phyloP scores from a whole-genome alignment of 2,888 invertebrate genomes.

The Plagodis pulveraria region DNA sequence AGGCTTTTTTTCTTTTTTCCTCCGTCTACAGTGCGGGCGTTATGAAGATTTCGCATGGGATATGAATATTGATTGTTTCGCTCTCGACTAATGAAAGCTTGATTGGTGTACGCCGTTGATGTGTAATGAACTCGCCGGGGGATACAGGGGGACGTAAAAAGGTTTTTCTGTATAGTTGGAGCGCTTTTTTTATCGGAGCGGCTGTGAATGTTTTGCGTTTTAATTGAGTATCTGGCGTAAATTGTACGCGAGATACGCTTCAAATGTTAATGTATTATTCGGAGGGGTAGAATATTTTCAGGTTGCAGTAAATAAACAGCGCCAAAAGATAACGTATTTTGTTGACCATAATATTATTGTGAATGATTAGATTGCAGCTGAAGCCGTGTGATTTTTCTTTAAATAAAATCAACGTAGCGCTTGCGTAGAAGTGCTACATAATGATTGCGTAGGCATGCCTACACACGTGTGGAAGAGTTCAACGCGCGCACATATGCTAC shows the following conservation, averaged over 20 bases:
- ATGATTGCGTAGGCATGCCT: constrained; percentile 42
- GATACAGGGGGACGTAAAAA: constrained; percentile 57
- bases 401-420: constrained; percentile 8
- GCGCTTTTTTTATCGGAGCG: constrained; percentile 47
- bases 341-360: too few relatives aligned
- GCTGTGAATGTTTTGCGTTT: constrained; percentile 45
- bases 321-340: not conserved
- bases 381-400: not conserved
- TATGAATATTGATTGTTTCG: constrained; percentile 83
- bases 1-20: constrained; percentile 58
- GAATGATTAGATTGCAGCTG: not conserved
- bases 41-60: constrained; percentile 82
- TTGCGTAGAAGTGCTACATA: constrained; percentile 46
- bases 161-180: constrained; percentile 56
- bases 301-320: constrained; percentile 8
- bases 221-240: constrained; percentile 48
- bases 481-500: constrained; percentile 49
- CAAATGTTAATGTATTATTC: constrained; percentile 30
- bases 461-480: constrained; percentile 47
- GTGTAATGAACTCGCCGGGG: constrained; percentile 67
- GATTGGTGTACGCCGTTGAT: constrained; percentile 77
- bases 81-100: constrained; percentile 76
- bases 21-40: constrained; percentile 50
- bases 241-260: constrained; percentile 32
- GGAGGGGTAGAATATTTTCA: constrained; percentile 25